Conservation (phyloP, 2,797 vertebrate species). For the Peromyscus melanophrys region DNA sequence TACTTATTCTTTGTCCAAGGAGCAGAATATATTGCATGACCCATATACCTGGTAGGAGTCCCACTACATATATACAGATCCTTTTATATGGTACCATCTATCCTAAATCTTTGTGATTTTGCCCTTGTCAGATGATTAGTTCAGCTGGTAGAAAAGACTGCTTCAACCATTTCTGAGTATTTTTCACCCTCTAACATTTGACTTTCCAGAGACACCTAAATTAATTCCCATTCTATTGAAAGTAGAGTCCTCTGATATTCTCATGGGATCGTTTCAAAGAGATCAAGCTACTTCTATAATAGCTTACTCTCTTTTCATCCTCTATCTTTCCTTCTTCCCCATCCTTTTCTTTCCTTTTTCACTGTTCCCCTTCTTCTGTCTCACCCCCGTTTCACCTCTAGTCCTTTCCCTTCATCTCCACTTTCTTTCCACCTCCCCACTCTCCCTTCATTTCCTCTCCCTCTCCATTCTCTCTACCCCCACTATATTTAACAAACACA, state of each 20-base stretch:
- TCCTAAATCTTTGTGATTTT: neutral
- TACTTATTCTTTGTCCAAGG: constrained; percentile 6
- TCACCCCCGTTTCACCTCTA: neutral
- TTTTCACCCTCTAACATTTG: neutral
- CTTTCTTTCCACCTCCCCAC: neutral
- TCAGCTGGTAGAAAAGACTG: neutral
- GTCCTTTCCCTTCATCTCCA: neutral
- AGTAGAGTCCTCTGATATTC: neutral
- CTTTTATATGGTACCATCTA: neutral
- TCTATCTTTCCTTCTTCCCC: neutral
- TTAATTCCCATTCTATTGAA: neutral
- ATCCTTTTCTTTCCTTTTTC: neutral
- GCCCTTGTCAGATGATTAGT: neutral
- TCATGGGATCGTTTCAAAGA: neutral
- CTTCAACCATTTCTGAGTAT: neutral
- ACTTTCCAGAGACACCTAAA: neutral
- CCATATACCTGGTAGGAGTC: neutral
- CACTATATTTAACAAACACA: neutral
- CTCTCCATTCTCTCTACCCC: no score
- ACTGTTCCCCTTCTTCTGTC: neutral
- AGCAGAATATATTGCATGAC: neutral
- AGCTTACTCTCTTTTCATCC: neutral
- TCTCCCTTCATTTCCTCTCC: no score
- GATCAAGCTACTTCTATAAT: neutral
- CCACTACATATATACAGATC: neutral